A percentile compares a stretch with the other conserved stretches of the same genome.
phyloP scores from a whole-genome alignment of 1,140 invertebrate genomes.

The Anadara kagoshimensis region DNA sequence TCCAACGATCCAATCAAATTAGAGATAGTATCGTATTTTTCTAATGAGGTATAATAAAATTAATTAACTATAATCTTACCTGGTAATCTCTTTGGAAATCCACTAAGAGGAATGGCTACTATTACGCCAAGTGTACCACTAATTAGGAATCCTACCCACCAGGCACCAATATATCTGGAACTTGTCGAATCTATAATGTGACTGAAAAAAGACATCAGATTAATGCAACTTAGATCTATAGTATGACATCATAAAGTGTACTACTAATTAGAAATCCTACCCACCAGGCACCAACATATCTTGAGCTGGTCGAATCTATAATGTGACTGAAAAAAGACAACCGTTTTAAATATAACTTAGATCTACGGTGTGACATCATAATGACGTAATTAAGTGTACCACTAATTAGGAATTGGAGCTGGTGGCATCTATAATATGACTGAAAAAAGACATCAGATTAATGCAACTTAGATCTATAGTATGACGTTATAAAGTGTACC shows the following conservation, averaged over 20 bases:
- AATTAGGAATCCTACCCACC: constrained; percentile 55
- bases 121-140: constrained; percentile 44
- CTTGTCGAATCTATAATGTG: constrained; percentile 59
- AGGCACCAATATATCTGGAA: constrained; percentile 71
- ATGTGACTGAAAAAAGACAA: too few species aligned
- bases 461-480: too few species aligned
- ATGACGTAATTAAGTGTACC: constrained; percentile 45
- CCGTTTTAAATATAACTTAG: too few species aligned
- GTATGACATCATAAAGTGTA: too few species aligned
- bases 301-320: too few species aligned
- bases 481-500: too few species aligned
- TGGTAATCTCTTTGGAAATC: constrained; percentile 49
- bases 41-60: too few species aligned
- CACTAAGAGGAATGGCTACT: constrained; percentile 43
- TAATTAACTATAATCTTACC: constrained; percentile 25
- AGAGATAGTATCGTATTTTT: too few species aligned
- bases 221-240: too few species aligned
- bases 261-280: constrained; percentile 47
- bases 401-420: constrained; percentile 46
- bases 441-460: neutral
- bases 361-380: constrained; percentile 37
- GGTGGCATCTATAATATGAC: too few species aligned
- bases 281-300: constrained; percentile 63
- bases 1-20: too few species aligned
- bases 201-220: constrained; percentile 35